Conservation (phyloP, 2,888 invertebrate species). For the Orthosia incerta region DNA sequence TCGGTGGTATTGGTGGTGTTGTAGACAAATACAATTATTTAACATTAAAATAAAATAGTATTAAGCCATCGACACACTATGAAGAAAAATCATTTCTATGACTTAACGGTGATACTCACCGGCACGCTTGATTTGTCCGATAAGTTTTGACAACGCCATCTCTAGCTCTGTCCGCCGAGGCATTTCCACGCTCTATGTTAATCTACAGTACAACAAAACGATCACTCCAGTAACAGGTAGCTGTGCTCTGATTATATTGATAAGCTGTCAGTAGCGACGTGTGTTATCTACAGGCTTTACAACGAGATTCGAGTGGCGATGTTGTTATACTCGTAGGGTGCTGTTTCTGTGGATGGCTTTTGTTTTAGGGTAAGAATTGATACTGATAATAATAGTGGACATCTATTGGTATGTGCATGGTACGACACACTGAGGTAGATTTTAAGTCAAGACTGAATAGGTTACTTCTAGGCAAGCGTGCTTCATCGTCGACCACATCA, state of each 20-base stretch:
- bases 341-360: background rate
- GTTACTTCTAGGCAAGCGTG: too few relatives aligned
- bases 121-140: background rate
- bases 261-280: slow-evolving; percentile 44
- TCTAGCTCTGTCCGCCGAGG: background rate
- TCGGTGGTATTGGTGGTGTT: too few relatives aligned
- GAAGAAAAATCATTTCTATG: too few relatives aligned
- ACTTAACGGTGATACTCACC: too few relatives aligned
- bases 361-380: slow-evolving; percentile 9
- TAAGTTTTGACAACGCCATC: background rate
- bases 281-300: slow-evolving; percentile 42
- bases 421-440: too few relatives aligned
- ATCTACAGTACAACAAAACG: slow-evolving; percentile 5
- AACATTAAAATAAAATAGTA: too few relatives aligned
- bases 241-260: slow-evolving; percentile 43
- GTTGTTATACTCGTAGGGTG: background rate
- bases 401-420: background rate
- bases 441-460: too few relatives aligned
- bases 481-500: too few relatives aligned
- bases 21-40: too few relatives aligned
- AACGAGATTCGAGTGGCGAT: slow-evolving; percentile 25
- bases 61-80: too few relatives aligned
- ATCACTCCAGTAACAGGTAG: slow-evolving; percentile 45
- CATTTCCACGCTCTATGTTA: background rate
- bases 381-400: background rate